Evolutionary conservation across 2,888 invertebrate species (phyloP), one percentile per base, ranked within the genome.

Genomic region (Pammene aurita): DNA sequence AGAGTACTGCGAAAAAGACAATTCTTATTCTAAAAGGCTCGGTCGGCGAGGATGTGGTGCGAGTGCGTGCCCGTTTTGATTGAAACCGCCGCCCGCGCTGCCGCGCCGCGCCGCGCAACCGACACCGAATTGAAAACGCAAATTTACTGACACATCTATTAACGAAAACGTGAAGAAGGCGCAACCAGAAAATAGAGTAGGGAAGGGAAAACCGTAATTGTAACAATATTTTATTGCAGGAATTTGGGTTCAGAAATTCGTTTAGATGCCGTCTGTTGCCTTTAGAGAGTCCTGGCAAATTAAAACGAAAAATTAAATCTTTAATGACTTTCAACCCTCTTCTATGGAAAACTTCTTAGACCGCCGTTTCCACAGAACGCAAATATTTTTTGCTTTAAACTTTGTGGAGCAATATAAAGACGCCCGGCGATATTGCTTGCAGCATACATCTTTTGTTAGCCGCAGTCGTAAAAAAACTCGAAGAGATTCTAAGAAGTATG

Each of bases 1-100:
- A 80, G 86, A 86, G 83, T 84, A 84, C 86, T 84, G 86, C 81
- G 90, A 89, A 92, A 91, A 92, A 92, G 90, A 92, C 92, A 90
- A 92, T 92, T 92, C 91, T 91, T 92, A 92, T 92, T 91, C 91
- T 88, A 89, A 91, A 91, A 90, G 89, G 88, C 89, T 84, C 80
- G 80, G 82, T 84, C 85, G 87, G 86, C 83, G 87, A 87, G 90
- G 92, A 90, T 90, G 88, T 90, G 90, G 84, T 83, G 83, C 84
- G 89, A 88, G 88, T 91, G 92, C 91, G 92, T 92, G 90, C 89
- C 83, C 80, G 84, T 86, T 90, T 88, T 91, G 92, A 92, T 92
- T 91, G 91, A 92, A 92, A 90, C 87, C 85, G 78, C 84, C 83
- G 79, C 70, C 66, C 2, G 2, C 26, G 26, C 26, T 4, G 26